Evolutionary conservation across 2,888 invertebrate species (phyloP), one percentile per base, ranked within the genome.

Genomic region (Tetanocera ferruginea): DNA sequence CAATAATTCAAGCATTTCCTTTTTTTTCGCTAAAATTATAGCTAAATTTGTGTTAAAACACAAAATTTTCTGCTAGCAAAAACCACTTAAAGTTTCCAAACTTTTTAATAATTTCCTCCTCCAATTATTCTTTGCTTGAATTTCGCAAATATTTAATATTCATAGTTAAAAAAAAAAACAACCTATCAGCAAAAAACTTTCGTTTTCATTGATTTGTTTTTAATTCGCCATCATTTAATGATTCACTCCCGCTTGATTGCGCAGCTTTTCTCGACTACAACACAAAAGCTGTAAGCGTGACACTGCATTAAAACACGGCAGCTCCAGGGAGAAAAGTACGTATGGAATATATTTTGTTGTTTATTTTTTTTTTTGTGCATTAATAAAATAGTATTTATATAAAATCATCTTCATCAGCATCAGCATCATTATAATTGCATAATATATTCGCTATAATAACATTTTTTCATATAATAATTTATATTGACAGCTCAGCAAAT

Each of bases 161-260:
- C 14, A 43, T 43, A 43, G 43, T 11, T 14, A 3, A 43, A 43
- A 43, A 43, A 5, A 14, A 43, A 43, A 28, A 25, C 11, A 25
- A 19, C 11, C n/a, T n/a, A n/a, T n/a, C n/a, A n/a, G n/a, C n/a
- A n/a, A n/a, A 60, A 60, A 25, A 60, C 60, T 60, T 60, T 60
- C 17, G 60, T 17, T 60, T 60, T 60, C 60, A 9, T 60, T 28
- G 25, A 23, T 28, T 28, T 57, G 23, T 25, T 25, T 57, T 43
- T 14, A 57, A 25, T 25, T 28, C 4, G 60, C 25, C 28, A 25
- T 1, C 3, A 5, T 60, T 60, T 60, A 14, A 28, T 23, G 25
- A 14, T 9, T 19, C 60, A 11, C 43, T 43, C 43, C 28, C 14
- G 25, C 60, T 60, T 60, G 25, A 25, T 60, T 60, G 25, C 60